Evolutionary conservation across 2,888 invertebrate species (phyloP).

Genomic region (Teleogryllus oceanicus): DNA sequence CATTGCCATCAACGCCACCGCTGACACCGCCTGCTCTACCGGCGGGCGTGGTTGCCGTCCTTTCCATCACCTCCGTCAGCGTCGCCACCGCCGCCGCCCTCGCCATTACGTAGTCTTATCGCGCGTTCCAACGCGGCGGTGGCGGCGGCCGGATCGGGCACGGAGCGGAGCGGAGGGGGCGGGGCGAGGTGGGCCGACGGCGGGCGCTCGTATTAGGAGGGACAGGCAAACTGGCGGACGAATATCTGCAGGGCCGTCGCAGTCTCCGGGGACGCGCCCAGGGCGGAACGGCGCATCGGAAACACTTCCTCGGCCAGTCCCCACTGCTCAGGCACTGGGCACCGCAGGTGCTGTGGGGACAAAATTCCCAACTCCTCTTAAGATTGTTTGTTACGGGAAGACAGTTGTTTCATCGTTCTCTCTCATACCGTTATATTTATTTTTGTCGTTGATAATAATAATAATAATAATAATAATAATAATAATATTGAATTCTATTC

Average conservation of each 20-base stretch:
- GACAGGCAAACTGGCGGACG: not conserved
- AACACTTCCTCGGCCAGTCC: not conserved
- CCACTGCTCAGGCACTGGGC: not conserved
- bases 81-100: not conserved
- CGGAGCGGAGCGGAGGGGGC: not conserved
- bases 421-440: too few relatives aligned
- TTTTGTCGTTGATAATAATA: too few relatives aligned
- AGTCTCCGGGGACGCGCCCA: not conserved
- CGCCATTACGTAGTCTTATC: constrained; percentile 4
- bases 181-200: not conserved
- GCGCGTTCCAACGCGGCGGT: not conserved
- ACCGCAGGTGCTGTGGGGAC: not conserved
- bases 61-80: not conserved
- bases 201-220: constrained; percentile 5
- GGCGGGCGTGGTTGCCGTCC: not conserved
- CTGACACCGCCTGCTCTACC: too few relatives aligned
- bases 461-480: too few relatives aligned
- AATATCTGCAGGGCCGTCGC: not conserved
- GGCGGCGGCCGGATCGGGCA: not conserved
- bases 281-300: not conserved
- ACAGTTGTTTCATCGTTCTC: too few relatives aligned
- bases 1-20: too few relatives aligned
- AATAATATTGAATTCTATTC: too few relatives aligned
- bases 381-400: too few relatives aligned
- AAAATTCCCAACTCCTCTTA: too few relatives aligned